A percentile compares a stretch with the other conserved stretches of the same genome.
phyloP scores from a whole-genome alignment of 1,140 invertebrate genomes.

The Maniola jurtina region DNA sequence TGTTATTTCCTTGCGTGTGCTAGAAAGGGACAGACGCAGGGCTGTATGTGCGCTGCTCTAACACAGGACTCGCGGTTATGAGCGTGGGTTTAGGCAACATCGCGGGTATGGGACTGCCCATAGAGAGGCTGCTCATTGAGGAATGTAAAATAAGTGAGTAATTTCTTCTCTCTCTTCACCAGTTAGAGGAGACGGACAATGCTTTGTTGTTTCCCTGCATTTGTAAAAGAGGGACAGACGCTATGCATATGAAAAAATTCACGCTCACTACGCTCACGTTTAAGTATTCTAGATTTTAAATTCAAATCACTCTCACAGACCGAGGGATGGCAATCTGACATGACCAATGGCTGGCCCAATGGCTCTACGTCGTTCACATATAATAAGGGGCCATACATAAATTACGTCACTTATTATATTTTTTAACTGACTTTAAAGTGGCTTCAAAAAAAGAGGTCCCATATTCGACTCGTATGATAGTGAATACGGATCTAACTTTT shows the following conservation, averaged over 20 bases:
- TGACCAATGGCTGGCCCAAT: too few relatives aligned
- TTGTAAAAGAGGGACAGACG: conserved; percentile 86
- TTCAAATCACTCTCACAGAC: too few relatives aligned
- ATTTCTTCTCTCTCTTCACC: conserved; percentile 14
- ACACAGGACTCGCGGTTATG: conserved; percentile 90
- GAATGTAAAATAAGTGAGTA: conserved; percentile 86
- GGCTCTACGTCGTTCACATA: too few relatives aligned
- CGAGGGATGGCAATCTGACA: too few relatives aligned
- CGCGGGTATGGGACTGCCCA: conserved; percentile 83
- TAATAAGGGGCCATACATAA: too few relatives aligned
- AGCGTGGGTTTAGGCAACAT: conserved; percentile 90
- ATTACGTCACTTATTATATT: too few relatives aligned
- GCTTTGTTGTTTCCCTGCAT: conserved; percentile 87
- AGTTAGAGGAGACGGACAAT: conserved; percentile 71
- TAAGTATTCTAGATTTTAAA: too few relatives aligned
- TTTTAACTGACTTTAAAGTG: too few relatives aligned
- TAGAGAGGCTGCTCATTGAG: conserved; percentile 85
- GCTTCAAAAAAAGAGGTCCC: too few relatives aligned
- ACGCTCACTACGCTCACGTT: too few relatives aligned
- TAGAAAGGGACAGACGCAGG: conserved; percentile 86
- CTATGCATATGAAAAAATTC: conserved; percentile 21
- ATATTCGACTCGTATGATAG: too few relatives aligned
- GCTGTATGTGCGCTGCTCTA: conserved; percentile 86
- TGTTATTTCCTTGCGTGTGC: conserved; percentile 90
- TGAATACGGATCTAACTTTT: too few relatives aligned